A percentile compares a stretch with the other conserved stretches of the same genome.
Evolutionary conservation across 2,113 vertebrate genomes (phyloP).

Genomic region (Zosterops hypoxanthus): DNA sequence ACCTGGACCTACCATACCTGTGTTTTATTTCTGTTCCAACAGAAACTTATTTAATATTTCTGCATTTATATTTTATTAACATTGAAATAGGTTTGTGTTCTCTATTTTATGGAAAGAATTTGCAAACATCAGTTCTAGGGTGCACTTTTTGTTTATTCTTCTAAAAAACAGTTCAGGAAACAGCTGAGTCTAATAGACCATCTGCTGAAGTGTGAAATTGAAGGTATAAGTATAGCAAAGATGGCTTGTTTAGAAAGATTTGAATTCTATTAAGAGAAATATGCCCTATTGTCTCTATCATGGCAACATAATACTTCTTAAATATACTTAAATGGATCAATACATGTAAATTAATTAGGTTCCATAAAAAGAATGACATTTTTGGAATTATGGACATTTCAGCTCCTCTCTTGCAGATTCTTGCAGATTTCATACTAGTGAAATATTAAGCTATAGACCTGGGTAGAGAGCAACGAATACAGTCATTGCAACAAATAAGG

Average conservation of each 20-base stretch:
- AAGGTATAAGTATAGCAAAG: neutral
- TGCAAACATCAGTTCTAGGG: neutral
- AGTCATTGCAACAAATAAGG: neutral
- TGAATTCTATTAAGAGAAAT: neutral
- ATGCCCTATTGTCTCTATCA: neutral
- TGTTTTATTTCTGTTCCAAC: neutral
- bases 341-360: neutral
- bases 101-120: neutral
- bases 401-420: neutral
- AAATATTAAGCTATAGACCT: neutral
- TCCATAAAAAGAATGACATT: neutral
- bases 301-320: neutral
- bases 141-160: neutral
- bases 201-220: conserved; percentile 19
- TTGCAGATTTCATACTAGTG: neutral
- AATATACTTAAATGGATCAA: neutral
- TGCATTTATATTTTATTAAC: neutral
- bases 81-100: neutral
- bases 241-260: neutral
- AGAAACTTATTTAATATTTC: neutral
- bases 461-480: neutral
- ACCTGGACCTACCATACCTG: neutral
- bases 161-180: neutral
- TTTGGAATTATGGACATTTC: neutral
- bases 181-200: neutral